Evolutionary conservation across 2,797 vertebrate species (phyloP).

Genomic region (Philypnodon macrostomus): DNA sequence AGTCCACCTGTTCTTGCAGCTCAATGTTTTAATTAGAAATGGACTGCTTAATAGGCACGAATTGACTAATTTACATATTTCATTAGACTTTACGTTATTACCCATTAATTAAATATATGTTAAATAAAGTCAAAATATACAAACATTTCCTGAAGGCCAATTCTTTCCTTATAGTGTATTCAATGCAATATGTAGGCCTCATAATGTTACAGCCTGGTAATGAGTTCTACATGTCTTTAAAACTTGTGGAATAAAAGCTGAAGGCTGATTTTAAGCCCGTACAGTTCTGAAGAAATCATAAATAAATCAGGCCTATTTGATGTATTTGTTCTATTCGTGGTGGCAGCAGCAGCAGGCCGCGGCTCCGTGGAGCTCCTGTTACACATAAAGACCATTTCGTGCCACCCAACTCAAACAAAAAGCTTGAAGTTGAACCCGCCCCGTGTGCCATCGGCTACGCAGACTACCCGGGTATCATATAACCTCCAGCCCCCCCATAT

Average conservation of each 20-base stretch:
- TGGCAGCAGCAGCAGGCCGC: conserved; percentile 7
- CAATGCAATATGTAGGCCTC: neutral
- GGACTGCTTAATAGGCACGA: no score
- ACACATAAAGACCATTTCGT: conserved; percentile 17
- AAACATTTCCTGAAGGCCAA: no score
- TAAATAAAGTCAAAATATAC: no score
- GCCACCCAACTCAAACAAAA: conserved; percentile 36
- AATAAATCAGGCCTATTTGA: conserved; percentile 14
- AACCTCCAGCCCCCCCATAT: conserved; percentile 6
- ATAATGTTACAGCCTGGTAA: neutral
- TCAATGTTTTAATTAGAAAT: no score
- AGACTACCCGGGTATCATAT: conserved; percentile 20
- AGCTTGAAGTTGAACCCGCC: conserved; percentile 45
- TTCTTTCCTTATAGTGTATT: neutral
- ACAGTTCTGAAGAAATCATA: conserved; percentile 8
- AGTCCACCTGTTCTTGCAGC: neutral
- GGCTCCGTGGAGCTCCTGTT: conserved; percentile 6
- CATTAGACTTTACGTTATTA: no score
- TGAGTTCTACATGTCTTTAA: neutral
- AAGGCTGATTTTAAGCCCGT: conserved; percentile 3
- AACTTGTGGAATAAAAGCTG: conserved; percentile 1
- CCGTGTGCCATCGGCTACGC: conserved; percentile 43
- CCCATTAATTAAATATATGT: no score
- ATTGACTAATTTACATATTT: no score
- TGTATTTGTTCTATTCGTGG: conserved; percentile 9